phyloP scores from a whole-genome alignment of 2,113 vertebrate species.

The Plecturocebus donacophilus region DNA sequence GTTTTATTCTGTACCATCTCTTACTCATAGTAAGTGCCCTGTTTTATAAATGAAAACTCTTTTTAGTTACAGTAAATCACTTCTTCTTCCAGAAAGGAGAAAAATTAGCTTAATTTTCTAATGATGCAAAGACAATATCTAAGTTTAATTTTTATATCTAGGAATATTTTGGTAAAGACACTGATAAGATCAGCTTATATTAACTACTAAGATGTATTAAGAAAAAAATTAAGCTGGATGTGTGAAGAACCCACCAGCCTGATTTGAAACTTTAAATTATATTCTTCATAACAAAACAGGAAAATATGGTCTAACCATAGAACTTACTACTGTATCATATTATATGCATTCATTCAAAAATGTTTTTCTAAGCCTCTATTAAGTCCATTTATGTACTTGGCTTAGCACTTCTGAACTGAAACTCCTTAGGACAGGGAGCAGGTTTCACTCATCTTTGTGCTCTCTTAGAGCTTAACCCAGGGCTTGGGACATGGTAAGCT shows the following conservation, averaged over 20 bases:
- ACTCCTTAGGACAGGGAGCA: not conserved
- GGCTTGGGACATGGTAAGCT: not conserved
- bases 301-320: not conserved
- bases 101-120: slow-evolving; percentile 37
- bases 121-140: not conserved
- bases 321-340: not conserved
- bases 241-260: not conserved
- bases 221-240: not conserved
- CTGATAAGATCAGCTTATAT: not conserved
- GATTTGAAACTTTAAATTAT: slow-evolving; percentile 20
- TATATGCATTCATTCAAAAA: not conserved
- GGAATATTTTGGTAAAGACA: slow-evolving; percentile 15
- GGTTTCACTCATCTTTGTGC: not conserved
- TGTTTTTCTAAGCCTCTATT: not conserved
- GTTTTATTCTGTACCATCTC: not conserved
- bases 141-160: not conserved
- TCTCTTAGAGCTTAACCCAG: slow-evolving; percentile 18
- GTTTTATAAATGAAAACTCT: not conserved
- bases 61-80: slow-evolving; percentile 6
- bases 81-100: not conserved
- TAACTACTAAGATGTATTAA: slow-evolving; percentile 30
- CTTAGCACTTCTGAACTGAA: not conserved
- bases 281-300: not conserved
- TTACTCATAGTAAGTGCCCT: not conserved
- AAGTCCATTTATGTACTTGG: not conserved